Evolutionary conservation across 1,140 invertebrate genomes (phyloP).

Genomic region (Drosophila oshimai): DNA sequence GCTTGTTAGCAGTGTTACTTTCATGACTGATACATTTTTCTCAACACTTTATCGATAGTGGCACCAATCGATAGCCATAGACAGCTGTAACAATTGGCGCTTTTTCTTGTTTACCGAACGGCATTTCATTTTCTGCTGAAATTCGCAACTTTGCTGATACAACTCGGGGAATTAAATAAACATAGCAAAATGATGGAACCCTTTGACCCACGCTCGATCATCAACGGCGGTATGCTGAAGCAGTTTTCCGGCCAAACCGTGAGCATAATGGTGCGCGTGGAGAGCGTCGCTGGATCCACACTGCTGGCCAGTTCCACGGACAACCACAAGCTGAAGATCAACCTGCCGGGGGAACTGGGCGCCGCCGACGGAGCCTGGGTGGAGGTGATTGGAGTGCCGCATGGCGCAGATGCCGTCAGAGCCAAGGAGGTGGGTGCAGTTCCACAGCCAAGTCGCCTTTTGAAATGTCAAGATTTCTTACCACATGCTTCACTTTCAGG

Average conservation of each 20-base stretch:
- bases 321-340: conserved; percentile 63
- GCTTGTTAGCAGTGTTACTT: too few relatives aligned
- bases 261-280: conserved; percentile 70
- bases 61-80: neutral
- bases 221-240: conserved; percentile 70
- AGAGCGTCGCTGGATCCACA: conserved; percentile 61
- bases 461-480: neutral
- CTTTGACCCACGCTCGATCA: conserved; percentile 62
- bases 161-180: neutral
- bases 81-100: conserved; percentile 15
- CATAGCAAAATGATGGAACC: conserved; percentile 18
- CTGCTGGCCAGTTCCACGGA: conserved; percentile 60
- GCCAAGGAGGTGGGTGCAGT: conserved; percentile 30
- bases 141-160: neutral
- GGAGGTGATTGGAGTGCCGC: conserved; percentile 70
- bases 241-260: conserved; percentile 61
- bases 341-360: conserved; percentile 38
- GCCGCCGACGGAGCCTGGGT: conserved; percentile 60
- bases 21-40: too few relatives aligned
- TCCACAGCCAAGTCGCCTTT: too few relatives aligned
- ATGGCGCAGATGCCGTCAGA: conserved; percentile 40
- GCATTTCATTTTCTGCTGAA: conserved; percentile 9
- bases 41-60: neutral
- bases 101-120: conserved; percentile 31
- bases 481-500: conserved; percentile 24